phyloP scores from a whole-genome alignment of 23 tunicate species.

The Clavelina lepadiformis region DNA sequence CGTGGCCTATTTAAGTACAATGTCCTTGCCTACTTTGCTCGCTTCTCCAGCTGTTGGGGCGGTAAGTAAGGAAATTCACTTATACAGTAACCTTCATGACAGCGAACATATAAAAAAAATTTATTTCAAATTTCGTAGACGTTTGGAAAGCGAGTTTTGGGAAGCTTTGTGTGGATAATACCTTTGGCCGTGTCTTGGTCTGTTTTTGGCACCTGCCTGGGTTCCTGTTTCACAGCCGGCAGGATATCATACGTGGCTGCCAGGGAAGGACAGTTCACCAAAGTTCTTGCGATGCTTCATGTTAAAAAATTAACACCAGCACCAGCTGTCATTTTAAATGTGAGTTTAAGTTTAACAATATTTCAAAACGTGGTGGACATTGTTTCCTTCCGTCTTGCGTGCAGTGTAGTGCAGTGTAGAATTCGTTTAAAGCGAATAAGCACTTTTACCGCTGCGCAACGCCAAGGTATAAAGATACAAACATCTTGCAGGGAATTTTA shows the following conservation, averaged over 20 bases:
- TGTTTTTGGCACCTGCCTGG: constrained; percentile 76
- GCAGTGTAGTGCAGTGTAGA: too few relatives aligned
- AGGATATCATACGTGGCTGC: constrained; percentile 74
- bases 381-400: too few relatives aligned
- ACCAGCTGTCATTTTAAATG: constrained; percentile 77
- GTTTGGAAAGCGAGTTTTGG: constrained; percentile 48
- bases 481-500: constrained; percentile 47
- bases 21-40: constrained; percentile 48
- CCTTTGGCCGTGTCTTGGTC: constrained; percentile 74
- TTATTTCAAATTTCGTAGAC: constrained; percentile 41
- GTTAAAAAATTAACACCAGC: constrained; percentile 62
- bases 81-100: too few relatives aligned
- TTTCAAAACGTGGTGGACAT: too few relatives aligned
- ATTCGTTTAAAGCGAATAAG: too few relatives aligned
- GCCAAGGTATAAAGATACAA: too few relatives aligned
- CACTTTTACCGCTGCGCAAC: too few relatives aligned
- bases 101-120: too few relatives aligned
- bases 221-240: constrained; percentile 85
- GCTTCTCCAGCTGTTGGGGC: constrained; percentile 47
- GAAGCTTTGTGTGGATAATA: constrained; percentile 54
- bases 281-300: constrained; percentile 65
- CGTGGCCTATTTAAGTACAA: constrained; percentile 55
- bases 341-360: constrained; percentile 1
- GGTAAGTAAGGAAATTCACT: too few relatives aligned
- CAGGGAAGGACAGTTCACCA: constrained; percentile 66